Conservation (phyloP, 2,888 invertebrate species). For the Amblyteles armatorius region DNA sequence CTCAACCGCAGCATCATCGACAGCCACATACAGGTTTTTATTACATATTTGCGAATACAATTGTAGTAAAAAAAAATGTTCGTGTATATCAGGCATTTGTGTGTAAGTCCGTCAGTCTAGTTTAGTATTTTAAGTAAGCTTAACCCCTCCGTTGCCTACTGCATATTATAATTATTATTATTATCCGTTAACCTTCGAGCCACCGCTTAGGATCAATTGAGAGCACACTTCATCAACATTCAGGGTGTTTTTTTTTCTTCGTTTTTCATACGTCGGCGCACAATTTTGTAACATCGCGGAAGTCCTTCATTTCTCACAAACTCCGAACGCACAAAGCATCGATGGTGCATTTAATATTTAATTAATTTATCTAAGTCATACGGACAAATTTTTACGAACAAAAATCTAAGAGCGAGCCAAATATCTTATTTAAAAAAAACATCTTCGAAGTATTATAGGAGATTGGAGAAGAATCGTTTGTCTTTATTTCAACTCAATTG, state of each 20-base stretch:
- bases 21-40: constrained; percentile 80
- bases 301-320: constrained; percentile 24
- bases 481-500: constrained; percentile 51
- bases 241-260: constrained; percentile 39
- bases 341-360: constrained; percentile 13
- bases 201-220: constrained; percentile 73
- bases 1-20: constrained; percentile 81
- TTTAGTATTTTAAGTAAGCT: constrained; percentile 78
- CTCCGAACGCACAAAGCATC: constrained; percentile 37
- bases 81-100: constrained; percentile 83
- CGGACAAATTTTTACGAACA: constrained; percentile 43
- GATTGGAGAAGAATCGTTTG: not conserved
- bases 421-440: not conserved
- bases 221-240: constrained; percentile 50
- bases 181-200: constrained; percentile 66
- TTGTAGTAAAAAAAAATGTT: constrained; percentile 76
- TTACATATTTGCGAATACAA: constrained; percentile 80
- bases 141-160: constrained; percentile 74
- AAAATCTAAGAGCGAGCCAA: constrained; percentile 15
- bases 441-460: not conserved
- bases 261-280: constrained; percentile 46
- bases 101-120: constrained; percentile 83
- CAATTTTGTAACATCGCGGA: constrained; percentile 50
- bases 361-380: constrained; percentile 23
- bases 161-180: constrained; percentile 52